phyloP scores from a whole-genome alignment of 2,888 invertebrate species.

The Erebia palarica region DNA sequence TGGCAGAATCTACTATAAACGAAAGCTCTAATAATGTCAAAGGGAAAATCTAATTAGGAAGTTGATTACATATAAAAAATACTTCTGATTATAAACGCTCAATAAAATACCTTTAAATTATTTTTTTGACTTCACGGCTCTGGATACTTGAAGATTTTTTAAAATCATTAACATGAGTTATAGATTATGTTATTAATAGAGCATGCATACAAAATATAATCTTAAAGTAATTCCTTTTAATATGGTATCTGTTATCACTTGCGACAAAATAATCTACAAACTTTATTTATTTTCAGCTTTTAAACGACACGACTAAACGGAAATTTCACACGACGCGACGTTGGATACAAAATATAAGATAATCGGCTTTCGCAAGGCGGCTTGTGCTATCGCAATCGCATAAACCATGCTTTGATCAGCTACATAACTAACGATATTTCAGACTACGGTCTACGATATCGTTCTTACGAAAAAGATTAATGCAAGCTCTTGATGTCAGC shows the following conservation, averaged over 20 bases:
- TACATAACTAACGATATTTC: constrained; percentile 28
- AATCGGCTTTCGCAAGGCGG: constrained; percentile 44
- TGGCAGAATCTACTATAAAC: too few species aligned
- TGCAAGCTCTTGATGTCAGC: neutral
- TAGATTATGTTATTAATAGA: neutral
- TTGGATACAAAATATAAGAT: constrained; percentile 42
- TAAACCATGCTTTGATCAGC: constrained; percentile 44
- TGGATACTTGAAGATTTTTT: neutral
- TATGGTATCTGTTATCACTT: constrained; percentile 1
- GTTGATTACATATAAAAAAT: neutral
- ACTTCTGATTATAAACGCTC: neutral
- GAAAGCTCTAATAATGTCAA: neutral
- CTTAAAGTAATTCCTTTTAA: constrained; percentile 5
- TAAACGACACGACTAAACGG: constrained; percentile 37
- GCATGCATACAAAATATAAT: neutral
- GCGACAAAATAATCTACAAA: constrained; percentile 29
- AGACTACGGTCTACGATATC: neutral
- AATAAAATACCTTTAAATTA: too few species aligned
- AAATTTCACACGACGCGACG: constrained; percentile 40
- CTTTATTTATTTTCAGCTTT: constrained; percentile 26
- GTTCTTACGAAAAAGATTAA: neutral
- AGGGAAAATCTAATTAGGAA: neutral
- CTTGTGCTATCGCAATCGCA: constrained; percentile 44
- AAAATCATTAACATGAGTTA: neutral
- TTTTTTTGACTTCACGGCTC: neutral